Evolutionary conservation across 2,797 vertebrate species (phyloP), one percentile per base, ranked within the genome.

Genomic region (Limnodromus scolopaceus): DNA sequence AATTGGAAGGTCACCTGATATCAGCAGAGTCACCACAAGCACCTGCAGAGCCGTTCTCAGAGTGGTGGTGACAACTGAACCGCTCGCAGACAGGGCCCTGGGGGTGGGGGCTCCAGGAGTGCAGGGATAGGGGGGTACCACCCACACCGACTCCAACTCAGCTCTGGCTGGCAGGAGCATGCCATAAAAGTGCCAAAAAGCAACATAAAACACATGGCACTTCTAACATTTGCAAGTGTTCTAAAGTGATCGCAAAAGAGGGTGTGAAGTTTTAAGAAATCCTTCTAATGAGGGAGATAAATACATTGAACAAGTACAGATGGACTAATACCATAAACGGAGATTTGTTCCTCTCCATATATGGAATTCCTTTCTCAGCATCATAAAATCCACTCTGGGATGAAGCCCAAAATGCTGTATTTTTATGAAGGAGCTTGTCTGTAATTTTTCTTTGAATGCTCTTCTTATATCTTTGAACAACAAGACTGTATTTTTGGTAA

Each of bases 61-160:
- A n/a, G 97, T 98, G 70, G 98, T 98, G 27, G 99, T 98, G 69
- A 99, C 98, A 1, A 99, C 96, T 0, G 98, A 98, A 53, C 51
- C 10, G 10, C 28, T 53, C 27, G 97, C 17, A 99, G 98, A 13
- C 98, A 97, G 84, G 98, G 98, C 27, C 97, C 93, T 1, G 4
- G 98, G 2, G 98, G 96, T 95, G 99, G 98, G 61, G 99, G 97
- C 20, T 99, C 98, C 39, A 98, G 98, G 83, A 99, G 99, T 2
- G 98, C 96, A 18, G 0, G 98, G 95, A 16, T 98, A 78, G 9
- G 98, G 79, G 1, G 98, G 91, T 20, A 98, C 97, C 15, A 98
- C 89, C 1, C 98, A 97, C 4, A 98, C 88, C 71, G 98, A 98
- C 87, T 98, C 99, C 12, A 34, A 30, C 64, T 98, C 98, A 7